Evolutionary conservation across 1,140 invertebrate species (phyloP), one percentile per base, ranked within the genome.

Genomic region (Ostrea edulis): DNA sequence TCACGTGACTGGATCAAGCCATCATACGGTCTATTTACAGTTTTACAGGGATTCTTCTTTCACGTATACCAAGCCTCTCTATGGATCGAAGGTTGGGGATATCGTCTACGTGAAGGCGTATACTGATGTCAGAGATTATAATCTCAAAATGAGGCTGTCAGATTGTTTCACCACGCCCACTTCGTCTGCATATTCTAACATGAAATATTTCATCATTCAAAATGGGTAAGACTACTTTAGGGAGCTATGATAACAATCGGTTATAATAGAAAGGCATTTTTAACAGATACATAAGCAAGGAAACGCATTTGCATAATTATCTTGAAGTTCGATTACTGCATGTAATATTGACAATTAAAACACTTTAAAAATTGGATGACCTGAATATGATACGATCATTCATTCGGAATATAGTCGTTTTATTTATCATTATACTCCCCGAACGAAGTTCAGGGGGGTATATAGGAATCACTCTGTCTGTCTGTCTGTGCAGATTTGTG

Each of bases 161-260:
- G 29, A 85, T 9, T 88, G 87, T 65, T 88, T 55, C 52, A 85
- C 87, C 0, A 88, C 77, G 35, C 87, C 87, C 3, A 88, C 62
- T 54, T 54, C 84, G 4, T 82, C 68, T 35, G 5, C 12, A 22
- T 77, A 58, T n/a, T 53, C 68, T 9, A 82, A 25, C 14, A 14
- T 85, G 44, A 81, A 68, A 29, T 88, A 82, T 77, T 88, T 82
- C 62, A 51, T 88, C 11, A 82, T 88, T 11, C 54, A 54, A 82
- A 25, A 88, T 17, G 87, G 87, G 87, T 88, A 88, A 84, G 55
- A 14, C 51, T 20, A 58, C 2, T 53, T 83, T 44, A 44, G 1
- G 5, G 5, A 44, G 35, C 35, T 44, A 5, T 44, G 35, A 44
- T 44, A 5, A 44, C 35, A 44, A n/a, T n/a, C n/a, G n/a, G n/a